Percentiles rank a stretch among this genome's conserved stretches.
Conservation (phyloP, 2,113 vertebrate genomes). For the Smithornis capensis region DNA sequence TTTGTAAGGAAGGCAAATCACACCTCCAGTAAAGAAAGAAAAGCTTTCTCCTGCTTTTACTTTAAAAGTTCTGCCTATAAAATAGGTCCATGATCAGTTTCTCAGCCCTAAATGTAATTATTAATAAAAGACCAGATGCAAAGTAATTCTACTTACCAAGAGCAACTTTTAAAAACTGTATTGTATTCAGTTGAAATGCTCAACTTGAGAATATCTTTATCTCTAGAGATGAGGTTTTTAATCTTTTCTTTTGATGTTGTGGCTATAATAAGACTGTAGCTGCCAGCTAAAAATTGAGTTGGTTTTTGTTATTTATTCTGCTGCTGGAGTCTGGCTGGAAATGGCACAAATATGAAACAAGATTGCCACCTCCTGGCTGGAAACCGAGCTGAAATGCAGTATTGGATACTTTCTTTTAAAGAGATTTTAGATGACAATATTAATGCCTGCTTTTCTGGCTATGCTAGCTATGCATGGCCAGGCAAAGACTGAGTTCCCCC, state of each 20-base stretch:
- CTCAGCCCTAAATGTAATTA: neutral
- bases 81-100: neutral
- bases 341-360: neutral
- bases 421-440: neutral
- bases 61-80: neutral
- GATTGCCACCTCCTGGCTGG: constrained; percentile 43
- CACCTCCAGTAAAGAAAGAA: neutral
- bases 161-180: neutral
- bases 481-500: neutral
- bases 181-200: neutral
- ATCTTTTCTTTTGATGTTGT: neutral
- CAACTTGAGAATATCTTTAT: neutral
- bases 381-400: neutral
- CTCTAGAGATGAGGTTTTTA: accelerated
- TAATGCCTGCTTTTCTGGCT: neutral
- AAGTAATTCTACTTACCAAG: neutral
- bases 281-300: neutral
- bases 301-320: neutral
- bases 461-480: neutral
- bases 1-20: neutral
- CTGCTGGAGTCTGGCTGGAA: neutral
- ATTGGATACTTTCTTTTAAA: neutral
- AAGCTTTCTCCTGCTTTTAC: neutral
- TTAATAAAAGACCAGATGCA: neutral
- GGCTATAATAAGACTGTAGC: neutral